Evolutionary conservation across 2,888 invertebrate genomes (phyloP), one percentile per base, ranked within the genome.

Genomic region (Stenichneumon culpator): DNA sequence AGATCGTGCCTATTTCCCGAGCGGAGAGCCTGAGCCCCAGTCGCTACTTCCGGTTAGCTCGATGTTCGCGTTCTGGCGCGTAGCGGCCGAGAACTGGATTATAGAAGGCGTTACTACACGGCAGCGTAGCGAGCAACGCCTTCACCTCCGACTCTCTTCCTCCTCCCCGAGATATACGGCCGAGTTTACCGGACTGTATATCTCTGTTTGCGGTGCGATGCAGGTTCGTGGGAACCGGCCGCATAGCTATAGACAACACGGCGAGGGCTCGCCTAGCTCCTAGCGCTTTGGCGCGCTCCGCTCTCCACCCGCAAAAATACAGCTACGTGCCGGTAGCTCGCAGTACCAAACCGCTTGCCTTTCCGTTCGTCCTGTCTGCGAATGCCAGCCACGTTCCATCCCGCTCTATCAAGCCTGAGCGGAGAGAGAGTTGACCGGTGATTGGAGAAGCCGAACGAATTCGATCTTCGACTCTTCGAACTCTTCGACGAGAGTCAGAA

Each of bases 391-490:
- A 67, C 50, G 22, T 67, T 77, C n/a, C 39, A 36, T 54, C 36
- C 67, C 67, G 36, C 67, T 54, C 67, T 25, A 39, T 36, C 39
- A 19, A 19, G 19, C 11, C 50, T 50, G 28, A 22, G 47, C 65
- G 65, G 25, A 16, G 28, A 16, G 28, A 47, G 65, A 65, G 75
- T 36, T 22, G 75, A 28, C 16, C 77, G 77, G 78, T 78, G 84
- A 84, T 82, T 79, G 84, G 82, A 47, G 44, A 81, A 84, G 52
- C 68, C 72, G 75, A 84, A 81, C 81, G 73, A 81, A 84, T 84
- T 81, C 79, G 70, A 82, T 82, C 78, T 82, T 82, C 39, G 78
- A 70, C 65, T 73, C 16, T 39, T 39, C 39, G 39, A 39, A 39
- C 65, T 69, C 39, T 39, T 36, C 52, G 57, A 44, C 32, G 50